phyloP scores from a whole-genome alignment of 1,140 invertebrate genomes.

The Drosophila kohkoa region DNA sequence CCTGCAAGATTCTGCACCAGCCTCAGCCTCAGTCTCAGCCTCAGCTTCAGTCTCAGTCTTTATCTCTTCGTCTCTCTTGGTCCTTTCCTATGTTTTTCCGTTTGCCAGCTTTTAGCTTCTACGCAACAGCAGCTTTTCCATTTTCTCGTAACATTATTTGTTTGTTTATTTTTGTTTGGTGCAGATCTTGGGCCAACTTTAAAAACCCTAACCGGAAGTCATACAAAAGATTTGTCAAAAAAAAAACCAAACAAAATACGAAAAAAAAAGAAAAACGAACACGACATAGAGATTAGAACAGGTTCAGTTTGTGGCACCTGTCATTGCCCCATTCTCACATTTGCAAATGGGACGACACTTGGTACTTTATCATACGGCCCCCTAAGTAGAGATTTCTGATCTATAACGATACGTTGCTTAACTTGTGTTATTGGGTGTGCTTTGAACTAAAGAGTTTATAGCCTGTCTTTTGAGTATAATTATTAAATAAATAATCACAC shows the following conservation, averaged over 20 bases:
- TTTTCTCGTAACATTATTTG: conserved; percentile 52
- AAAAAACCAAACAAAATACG: neutral
- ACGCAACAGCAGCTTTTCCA: conserved; percentile 60
- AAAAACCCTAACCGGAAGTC: conserved; percentile 14
- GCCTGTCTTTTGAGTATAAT: too few species aligned
- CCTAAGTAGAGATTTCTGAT: too few species aligned
- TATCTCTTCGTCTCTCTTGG: too few species aligned
- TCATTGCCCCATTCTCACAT: neutral
- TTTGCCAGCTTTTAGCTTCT: conserved; percentile 26
- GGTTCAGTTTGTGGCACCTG: conserved; percentile 8
- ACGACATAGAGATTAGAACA: conserved; percentile 13
- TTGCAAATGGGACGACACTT: neutral
- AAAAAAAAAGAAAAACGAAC: conserved; percentile 23
- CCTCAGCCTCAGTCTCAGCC: neutral
- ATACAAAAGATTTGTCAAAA: conserved; percentile 18
- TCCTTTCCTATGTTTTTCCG: neutral
- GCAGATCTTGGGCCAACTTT: conserved; percentile 7
- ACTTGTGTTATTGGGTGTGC: too few species aligned
- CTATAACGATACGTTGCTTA: too few species aligned
- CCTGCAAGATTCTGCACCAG: conserved; percentile 31
- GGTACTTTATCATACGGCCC: too few species aligned
- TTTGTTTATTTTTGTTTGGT: conserved; percentile 8
- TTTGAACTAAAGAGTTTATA: too few species aligned
- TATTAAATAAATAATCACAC: too few species aligned
- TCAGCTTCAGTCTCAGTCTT: neutral